Conservation (phyloP, 2,113 vertebrate genomes). For the Tachysurus vachellii region DNA sequence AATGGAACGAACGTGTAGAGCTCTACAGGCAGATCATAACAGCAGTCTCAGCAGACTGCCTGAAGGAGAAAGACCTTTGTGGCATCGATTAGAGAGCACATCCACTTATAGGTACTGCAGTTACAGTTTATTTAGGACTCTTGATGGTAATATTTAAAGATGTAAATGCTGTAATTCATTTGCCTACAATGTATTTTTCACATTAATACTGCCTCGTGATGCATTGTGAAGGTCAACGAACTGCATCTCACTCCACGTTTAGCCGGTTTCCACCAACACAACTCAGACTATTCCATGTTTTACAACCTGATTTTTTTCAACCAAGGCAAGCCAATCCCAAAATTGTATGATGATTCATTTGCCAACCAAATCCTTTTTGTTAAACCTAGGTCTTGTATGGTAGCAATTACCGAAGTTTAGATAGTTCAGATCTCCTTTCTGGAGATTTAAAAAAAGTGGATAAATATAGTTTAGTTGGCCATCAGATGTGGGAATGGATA, state of each 20-base stretch:
- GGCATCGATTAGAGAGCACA: neutral
- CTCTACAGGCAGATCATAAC: constrained; percentile 1
- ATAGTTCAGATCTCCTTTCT: neutral
- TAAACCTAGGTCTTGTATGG: neutral
- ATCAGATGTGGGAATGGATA: constrained; percentile 6
- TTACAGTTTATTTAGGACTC: neutral
- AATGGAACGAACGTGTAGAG: constrained; percentile 15
- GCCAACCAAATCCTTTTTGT: neutral
- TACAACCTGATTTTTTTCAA: no score
- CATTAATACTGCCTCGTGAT: neutral
- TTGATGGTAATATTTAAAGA: neutral
- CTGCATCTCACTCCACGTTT: neutral
- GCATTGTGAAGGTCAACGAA: neutral
- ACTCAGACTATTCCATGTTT: no score
- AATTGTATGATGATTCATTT: neutral
- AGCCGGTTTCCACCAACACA: neutral
- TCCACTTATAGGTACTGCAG: neutral
- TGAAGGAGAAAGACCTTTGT: neutral
- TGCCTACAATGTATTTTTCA: neutral
- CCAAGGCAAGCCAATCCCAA: neutral
- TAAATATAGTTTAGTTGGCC: neutral
- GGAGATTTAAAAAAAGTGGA: neutral
- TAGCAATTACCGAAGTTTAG: neutral
- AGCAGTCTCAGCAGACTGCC: neutral
- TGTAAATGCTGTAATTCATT: neutral